These are phyloP conservation scores for Argentina silus DNA, from an alignment of 2,797 vertebrate species.

Conservation along the genomic window DNA sequence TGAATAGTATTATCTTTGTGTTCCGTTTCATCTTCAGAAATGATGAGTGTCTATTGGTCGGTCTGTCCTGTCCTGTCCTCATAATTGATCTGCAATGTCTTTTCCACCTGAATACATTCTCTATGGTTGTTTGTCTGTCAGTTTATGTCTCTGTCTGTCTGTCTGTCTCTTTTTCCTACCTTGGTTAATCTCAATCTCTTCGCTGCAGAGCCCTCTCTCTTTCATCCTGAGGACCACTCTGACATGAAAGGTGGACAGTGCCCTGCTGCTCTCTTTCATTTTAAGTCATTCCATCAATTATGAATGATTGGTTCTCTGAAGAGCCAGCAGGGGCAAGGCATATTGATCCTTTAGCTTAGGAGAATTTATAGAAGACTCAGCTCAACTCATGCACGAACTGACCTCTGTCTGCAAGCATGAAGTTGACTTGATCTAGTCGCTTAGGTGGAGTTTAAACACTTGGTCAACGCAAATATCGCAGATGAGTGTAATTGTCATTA, in stretches of 20 bases:
- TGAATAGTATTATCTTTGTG: neutral
- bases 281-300: slow-evolving; percentile 49
- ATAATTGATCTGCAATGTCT: neutral
- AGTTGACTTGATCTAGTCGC: too few relatives aligned
- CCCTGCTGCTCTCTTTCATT: slow-evolving; percentile 36
- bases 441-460: too few relatives aligned
- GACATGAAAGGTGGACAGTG: slow-evolving; percentile 59
- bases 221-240: slow-evolving; percentile 54
- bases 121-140: slow-evolving; percentile 10
- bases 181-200: slow-evolving; percentile 23
- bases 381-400: neutral
- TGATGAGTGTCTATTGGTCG: slow-evolving; percentile 3
- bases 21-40: neutral
- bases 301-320: slow-evolving; percentile 37
- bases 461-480: neutral
- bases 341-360: neutral
- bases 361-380: neutral
- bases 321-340: slow-evolving; percentile 5
- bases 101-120: neutral
- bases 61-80: slow-evolving; percentile 5
- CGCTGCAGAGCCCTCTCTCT: slow-evolving; percentile 40
- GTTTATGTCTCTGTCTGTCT: slow-evolving; percentile 4
- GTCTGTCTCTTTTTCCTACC: slow-evolving; percentile 10
- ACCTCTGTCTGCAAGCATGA: neutral
- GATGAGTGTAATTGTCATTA: neutral